These are phyloP conservation scores for Ovis canadensis DNA, from an alignment of 2,113 vertebrate genomes.

Conservation along the genomic window DNA sequence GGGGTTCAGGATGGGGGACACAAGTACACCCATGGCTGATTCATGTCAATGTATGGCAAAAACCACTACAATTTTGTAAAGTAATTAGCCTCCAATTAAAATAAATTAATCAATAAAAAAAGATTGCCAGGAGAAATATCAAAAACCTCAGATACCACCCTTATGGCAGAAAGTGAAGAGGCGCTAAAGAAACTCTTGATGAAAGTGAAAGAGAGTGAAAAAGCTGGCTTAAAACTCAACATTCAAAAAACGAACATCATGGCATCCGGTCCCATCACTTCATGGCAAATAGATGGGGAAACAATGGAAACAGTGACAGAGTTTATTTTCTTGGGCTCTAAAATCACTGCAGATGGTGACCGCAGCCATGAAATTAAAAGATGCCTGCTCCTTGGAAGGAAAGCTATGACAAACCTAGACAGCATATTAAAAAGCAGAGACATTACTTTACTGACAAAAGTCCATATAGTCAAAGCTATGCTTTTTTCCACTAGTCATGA, in stretches of 20 bases:
- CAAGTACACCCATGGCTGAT: not conserved
- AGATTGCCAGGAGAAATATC: not conserved
- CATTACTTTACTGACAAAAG: not conserved
- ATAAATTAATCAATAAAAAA: not conserved
- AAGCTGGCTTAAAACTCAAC: not conserved
- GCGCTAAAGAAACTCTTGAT: not conserved
- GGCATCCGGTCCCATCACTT: not conserved
- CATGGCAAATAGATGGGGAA: not conserved
- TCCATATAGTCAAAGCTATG: not conserved
- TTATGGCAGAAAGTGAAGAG: not conserved
- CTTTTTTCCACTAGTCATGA: not conserved
- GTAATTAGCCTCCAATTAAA: not conserved
- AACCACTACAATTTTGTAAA: not conserved
- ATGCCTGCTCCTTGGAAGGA: not conserved
- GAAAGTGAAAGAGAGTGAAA: not conserved
- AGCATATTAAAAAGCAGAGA: not conserved
- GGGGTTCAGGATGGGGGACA: not conserved
- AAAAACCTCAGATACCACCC: not conserved
- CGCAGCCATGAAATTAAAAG: not conserved
- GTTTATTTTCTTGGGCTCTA: not conserved
- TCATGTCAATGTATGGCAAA: not conserved
- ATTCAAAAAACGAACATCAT: not conserved
- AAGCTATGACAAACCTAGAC: not conserved
- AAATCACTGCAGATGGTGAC: not conserved
- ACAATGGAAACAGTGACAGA: not conserved